Evolutionary conservation across 2,113 vertebrate genomes (phyloP), one percentile per base, ranked within the genome.

Genomic region (Gobiocypris rarus): DNA sequence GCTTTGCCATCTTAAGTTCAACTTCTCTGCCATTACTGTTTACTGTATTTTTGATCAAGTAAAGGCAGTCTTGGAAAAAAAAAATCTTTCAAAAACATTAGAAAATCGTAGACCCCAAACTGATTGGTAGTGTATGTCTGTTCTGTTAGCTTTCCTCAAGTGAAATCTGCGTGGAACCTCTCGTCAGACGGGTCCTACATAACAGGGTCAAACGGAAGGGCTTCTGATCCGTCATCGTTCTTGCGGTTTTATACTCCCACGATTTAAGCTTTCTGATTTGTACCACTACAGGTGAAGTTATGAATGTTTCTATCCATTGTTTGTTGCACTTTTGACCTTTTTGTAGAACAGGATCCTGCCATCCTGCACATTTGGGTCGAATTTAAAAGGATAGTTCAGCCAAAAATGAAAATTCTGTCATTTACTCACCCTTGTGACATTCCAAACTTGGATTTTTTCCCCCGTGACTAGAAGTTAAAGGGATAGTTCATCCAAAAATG

Each of bases 191-290:
- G 38, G 56, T 84, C 56, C 78, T 78, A 22, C 3, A 80, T 69
- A 61, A 75, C 86, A 87, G 86, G 86, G 83, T 85, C 82, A 79
- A 67, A n/a, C 0, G 14, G 54, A 34, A 84, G 86, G 71, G 77
- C 71, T 81, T 87, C 52, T 63, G 41, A 8, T 71, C 13, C 73
- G 9, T 71, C 22, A 59, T 71, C 3, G 14, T 80, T 31, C 38
- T 87, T 79, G 63, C 79, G 56, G 61, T 48, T 45, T 73, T 43
- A 19, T 82, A 54, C 52, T 80, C 38, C 45, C 7, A 11, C 73
- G 38, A 26, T 24, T 77, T 78, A 65, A 11, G 26, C 22, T 10
- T 52, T 26, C 24, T 22, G 38, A 31, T 31, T 81, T 67, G 45
- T 50, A 34, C 19, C 41, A 67, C 61, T n/a, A 52, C 41, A 5